Conservation (phyloP, 2,888 invertebrate genomes). For the Ditylenchus weischeri region DNA sequence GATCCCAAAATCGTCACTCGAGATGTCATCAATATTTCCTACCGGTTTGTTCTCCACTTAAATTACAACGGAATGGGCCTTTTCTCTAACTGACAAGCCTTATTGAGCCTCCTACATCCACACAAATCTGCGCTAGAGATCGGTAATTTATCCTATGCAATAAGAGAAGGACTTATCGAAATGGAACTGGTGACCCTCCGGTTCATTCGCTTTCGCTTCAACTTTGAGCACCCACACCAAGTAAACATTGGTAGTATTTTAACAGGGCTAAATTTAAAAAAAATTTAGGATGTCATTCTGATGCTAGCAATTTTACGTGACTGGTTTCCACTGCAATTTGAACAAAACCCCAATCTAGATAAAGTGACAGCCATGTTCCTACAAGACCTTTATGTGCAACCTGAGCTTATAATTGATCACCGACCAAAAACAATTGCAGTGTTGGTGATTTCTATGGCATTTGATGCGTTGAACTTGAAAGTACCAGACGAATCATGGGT, state of each 20-base stretch:
- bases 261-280: not conserved
- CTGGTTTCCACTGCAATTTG: conserved; percentile 21
- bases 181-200: conserved; percentile 27
- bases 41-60: conserved; percentile 20
- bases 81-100: not conserved
- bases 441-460: conserved; percentile 21
- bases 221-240: conserved; percentile 28
- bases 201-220: conserved; percentile 24
- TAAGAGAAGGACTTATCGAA: conserved; percentile 23
- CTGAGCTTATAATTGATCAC: conserved; percentile 26
- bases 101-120: conserved; percentile 22
- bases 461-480: conserved; percentile 14
- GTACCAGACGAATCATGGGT: conserved; percentile 21
- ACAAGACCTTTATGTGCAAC: conserved; percentile 24
- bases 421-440: conserved; percentile 26
- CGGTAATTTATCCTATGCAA: conserved; percentile 24
- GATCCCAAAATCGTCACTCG: conserved; percentile 15
- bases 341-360: conserved; percentile 14
- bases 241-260: conserved; percentile 5
- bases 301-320: conserved; percentile 25
- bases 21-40: conserved; percentile 26
- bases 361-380: conserved; percentile 23
- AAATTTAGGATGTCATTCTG: conserved; percentile 18
- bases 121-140: conserved; percentile 22
- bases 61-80: not conserved